phyloP scores from a whole-genome alignment of 92 coral and sea anemone species.

The Siderastrea radians region DNA sequence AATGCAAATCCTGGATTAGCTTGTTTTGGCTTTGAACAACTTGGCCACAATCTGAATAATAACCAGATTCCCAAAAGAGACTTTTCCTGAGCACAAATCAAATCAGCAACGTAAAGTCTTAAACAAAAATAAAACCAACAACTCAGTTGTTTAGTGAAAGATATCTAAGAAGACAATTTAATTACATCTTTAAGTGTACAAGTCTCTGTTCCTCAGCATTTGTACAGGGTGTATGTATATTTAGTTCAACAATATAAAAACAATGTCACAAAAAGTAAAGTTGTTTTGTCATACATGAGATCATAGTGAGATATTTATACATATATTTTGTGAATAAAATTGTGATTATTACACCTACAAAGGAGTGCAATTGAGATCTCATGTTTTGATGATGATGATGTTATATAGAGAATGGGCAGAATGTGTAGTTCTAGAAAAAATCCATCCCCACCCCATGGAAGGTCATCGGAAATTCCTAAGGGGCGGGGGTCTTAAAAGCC shows the following conservation, averaged over 20 bases:
- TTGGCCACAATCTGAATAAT: too few relatives aligned
- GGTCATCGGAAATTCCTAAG: too few relatives aligned
- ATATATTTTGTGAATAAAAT: slow-evolving; percentile 32
- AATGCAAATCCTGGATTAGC: too few relatives aligned
- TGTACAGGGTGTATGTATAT: slow-evolving; percentile 34
- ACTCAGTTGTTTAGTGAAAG: background rate
- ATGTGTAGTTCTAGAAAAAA: too few relatives aligned
- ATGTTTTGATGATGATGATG: too few relatives aligned
- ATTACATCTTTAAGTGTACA: background rate
- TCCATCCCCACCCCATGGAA: too few relatives aligned
- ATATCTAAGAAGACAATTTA: slow-evolving; percentile 11
- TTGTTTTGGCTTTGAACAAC: too few relatives aligned
- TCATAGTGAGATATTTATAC: slow-evolving; percentile 44
- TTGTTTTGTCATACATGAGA: slow-evolving; percentile 23
- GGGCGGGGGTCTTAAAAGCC: too few relatives aligned
- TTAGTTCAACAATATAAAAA: slow-evolving; percentile 13
- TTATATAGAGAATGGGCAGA: too few relatives aligned
- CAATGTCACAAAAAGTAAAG: slow-evolving; percentile 12
- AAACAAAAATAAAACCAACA: background rate
- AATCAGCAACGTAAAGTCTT: background rate
- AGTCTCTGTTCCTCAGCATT: background rate
- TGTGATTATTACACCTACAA: slow-evolving; percentile 24
- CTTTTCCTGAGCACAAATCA: background rate
- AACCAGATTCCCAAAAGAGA: background rate
- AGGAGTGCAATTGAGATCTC: background rate